These are phyloP conservation scores for Pollenia angustigena DNA, from an alignment of 2,888 invertebrate genomes.

Conservation along the genomic window DNA sequence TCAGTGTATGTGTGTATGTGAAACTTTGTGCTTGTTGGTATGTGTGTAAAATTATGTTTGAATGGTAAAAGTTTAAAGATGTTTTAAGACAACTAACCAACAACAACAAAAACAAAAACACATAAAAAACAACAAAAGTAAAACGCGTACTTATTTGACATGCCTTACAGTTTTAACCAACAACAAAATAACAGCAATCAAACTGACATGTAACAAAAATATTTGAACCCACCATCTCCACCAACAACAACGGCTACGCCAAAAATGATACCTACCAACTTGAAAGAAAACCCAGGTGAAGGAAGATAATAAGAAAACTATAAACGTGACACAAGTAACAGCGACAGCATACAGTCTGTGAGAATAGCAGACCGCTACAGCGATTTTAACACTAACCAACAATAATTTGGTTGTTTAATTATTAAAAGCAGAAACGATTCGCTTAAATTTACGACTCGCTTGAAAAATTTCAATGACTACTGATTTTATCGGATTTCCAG, in stretches of 20 bases:
- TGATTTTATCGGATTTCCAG: too few relatives aligned
- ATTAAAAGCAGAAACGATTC: too few relatives aligned
- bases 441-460: too few relatives aligned
- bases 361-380: neutral
- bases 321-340: slow-evolving; percentile 52
- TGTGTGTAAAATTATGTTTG: slow-evolving; percentile 24
- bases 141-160: slow-evolving; percentile 65
- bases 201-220: slow-evolving; percentile 56
- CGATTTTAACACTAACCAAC: neutral
- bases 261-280: slow-evolving; percentile 36
- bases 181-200: slow-evolving; percentile 19
- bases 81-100: slow-evolving; percentile 37
- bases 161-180: slow-evolving; percentile 45
- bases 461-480: too few relatives aligned
- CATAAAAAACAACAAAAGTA: slow-evolving; percentile 33
- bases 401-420: neutral
- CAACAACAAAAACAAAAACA: neutral
- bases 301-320: slow-evolving; percentile 53
- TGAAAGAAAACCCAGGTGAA: slow-evolving; percentile 51
- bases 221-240: slow-evolving; percentile 54
- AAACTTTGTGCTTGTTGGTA: neutral
- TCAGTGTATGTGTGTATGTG: neutral
- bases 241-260: slow-evolving; percentile 24
- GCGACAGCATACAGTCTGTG: slow-evolving; percentile 14
- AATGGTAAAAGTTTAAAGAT: slow-evolving; percentile 56